Percentiles rank a stretch among this genome's conserved stretches.
Conservation (phyloP, 2,888 invertebrate genomes). For the Torymus texanus region DNA sequence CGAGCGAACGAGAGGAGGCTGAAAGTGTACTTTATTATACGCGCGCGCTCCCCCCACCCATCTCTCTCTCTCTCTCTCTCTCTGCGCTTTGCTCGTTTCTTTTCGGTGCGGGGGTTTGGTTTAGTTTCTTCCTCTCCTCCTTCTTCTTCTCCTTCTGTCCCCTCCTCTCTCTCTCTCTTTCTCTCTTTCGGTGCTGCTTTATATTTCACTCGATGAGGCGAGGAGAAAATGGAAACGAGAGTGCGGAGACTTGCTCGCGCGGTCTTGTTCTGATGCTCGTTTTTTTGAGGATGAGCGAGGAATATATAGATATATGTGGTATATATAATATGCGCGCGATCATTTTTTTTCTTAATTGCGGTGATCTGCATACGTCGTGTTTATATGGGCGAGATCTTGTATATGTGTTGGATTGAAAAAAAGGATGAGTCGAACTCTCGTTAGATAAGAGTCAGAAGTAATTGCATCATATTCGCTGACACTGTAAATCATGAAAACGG, state of each 20-base stretch:
- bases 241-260: conserved; percentile 19
- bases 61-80: background rate
- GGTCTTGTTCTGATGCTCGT: conserved; percentile 37
- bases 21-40: conserved; percentile 56
- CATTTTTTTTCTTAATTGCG: too few species aligned
- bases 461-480: too few species aligned
- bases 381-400: too few species aligned
- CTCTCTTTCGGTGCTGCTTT: conserved; percentile 19
- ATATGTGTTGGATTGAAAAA: too few species aligned
- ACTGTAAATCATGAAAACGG: too few species aligned
- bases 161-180: conserved; percentile 22
- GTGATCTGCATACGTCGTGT: too few species aligned
- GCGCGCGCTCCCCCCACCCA: conserved; percentile 5
- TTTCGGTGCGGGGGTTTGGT: background rate
- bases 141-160: conserved; percentile 10
- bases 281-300: too few species aligned
- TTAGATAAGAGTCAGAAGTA: too few species aligned
- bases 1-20: conserved; percentile 35
- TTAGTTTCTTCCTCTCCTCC: conserved; percentile 5
- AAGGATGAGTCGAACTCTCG: too few species aligned
- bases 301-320: too few species aligned
- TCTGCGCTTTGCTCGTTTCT: background rate
- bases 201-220: conserved; percentile 43
- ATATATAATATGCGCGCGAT: too few species aligned
- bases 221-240: conserved; percentile 47